phyloP scores from a whole-genome alignment of 2,888 invertebrate species.

The Seladonia tumulorum region DNA sequence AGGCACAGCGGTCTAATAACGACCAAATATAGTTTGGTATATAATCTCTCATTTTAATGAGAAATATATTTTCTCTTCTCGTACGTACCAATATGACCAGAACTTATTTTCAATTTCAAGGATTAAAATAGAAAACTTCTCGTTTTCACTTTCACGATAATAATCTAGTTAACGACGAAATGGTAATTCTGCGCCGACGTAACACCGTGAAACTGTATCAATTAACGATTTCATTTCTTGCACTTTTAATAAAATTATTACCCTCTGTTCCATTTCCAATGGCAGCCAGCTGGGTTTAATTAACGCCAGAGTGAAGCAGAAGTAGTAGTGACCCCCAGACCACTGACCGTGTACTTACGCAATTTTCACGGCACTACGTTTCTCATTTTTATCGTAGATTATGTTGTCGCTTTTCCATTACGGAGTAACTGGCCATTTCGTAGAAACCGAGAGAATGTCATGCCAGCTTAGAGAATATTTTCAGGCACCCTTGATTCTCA shows the following conservation, averaged over 20 bases:
- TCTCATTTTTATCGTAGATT: background rate
- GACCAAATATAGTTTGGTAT: too few relatives aligned
- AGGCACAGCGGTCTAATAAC: too few relatives aligned
- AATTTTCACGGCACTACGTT: background rate
- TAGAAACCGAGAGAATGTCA: background rate
- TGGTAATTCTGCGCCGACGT: background rate
- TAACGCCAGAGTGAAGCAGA: constrained; percentile 13
- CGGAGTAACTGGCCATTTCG: background rate
- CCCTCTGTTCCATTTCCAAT: background rate
- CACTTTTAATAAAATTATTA: constrained; percentile 12
- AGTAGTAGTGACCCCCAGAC: too few relatives aligned
- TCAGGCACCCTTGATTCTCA: constrained; percentile 11
- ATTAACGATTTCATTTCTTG: background rate
- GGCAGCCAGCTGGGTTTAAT: constrained; percentile 8
- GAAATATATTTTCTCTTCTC: background rate
- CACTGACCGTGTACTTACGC: background rate
- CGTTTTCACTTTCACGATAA: background rate
- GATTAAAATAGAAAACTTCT: background rate
- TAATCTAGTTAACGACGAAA: background rate
- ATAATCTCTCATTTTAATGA: background rate
- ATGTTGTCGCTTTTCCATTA: constrained; percentile 23
- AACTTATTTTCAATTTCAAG: background rate
- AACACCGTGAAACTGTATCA: background rate
- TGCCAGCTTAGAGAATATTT: constrained; percentile 15
- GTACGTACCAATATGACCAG: background rate